Percentiles rank a stretch among this genome's conserved stretches.
Conservation (phyloP, 2,888 invertebrate genomes). For the Heterodera filipjevi region DNA sequence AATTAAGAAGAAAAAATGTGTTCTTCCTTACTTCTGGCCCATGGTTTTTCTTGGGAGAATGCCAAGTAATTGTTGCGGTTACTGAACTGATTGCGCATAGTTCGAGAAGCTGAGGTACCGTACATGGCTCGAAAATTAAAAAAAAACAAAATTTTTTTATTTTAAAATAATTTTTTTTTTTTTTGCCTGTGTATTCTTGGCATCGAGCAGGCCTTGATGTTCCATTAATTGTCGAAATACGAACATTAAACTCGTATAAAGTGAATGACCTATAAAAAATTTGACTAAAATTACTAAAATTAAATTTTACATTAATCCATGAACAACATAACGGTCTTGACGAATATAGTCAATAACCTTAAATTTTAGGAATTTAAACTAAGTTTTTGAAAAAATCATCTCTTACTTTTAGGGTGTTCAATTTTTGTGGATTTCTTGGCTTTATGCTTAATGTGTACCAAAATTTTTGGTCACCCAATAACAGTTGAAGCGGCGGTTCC, state of each 20-base stretch:
- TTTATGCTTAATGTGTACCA: slow-evolving; percentile 64
- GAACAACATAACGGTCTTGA: slow-evolving; percentile 54
- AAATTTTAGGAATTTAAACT: slow-evolving; percentile 4
- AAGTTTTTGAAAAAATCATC: not conserved
- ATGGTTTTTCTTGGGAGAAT: slow-evolving; percentile 62
- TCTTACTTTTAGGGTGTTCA: slow-evolving; percentile 8
- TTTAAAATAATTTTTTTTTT: slow-evolving; percentile 29
- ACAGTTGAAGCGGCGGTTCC: slow-evolving; percentile 53
- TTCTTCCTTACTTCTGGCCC: slow-evolving; percentile 52
- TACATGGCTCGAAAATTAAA: slow-evolving; percentile 53
- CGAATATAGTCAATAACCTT: slow-evolving; percentile 60
- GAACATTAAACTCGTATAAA: slow-evolving; percentile 61
- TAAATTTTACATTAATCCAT: slow-evolving; percentile 41
- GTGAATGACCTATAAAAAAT: slow-evolving; percentile 53
- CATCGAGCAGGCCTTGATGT: slow-evolving; percentile 53
- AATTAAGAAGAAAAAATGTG: slow-evolving; percentile 6
- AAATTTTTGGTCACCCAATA: slow-evolving; percentile 56
- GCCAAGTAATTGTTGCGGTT: slow-evolving; percentile 62
- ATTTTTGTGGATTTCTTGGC: slow-evolving; percentile 45
- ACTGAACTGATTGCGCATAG: slow-evolving; percentile 60
- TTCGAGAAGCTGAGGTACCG: slow-evolving; percentile 58
- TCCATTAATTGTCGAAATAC: slow-evolving; percentile 60
- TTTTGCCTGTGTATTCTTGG: slow-evolving; percentile 62
- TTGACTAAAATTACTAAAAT: not conserved
- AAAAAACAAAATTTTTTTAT: no score